phyloP scores from a whole-genome alignment of 2,797 vertebrate genomes.

The Euphonia xanthogaster region DNA sequence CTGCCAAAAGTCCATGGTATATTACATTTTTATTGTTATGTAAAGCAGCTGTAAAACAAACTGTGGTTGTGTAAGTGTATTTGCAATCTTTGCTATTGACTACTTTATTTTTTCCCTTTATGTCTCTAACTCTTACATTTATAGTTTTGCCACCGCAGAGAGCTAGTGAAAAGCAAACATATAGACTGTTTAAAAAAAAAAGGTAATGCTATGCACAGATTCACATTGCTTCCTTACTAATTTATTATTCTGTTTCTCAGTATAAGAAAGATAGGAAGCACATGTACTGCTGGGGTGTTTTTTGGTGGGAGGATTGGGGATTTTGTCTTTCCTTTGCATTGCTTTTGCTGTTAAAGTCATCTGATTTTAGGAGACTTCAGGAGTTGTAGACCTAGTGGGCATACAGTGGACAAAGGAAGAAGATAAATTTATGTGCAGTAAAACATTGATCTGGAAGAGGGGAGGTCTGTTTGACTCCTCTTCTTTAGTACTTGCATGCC shows the following conservation, averaged over 20 bases:
- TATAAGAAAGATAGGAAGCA: neutral
- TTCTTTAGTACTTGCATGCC: neutral
- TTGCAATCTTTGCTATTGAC: constrained; percentile 37
- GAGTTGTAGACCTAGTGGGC: neutral
- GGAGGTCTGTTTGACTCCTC: neutral
- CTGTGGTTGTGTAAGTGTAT: neutral
- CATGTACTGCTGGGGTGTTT: neutral
- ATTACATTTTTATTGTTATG: constrained; percentile 51
- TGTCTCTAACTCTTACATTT: neutral
- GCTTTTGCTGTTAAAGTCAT: neutral
- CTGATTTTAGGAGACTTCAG: neutral
- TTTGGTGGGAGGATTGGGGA: neutral
- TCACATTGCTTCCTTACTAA: neutral
- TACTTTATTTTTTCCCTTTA: neutral
- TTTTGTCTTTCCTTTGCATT: neutral
- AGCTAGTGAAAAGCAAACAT: constrained; percentile 43
- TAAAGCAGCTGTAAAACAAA: constrained; percentile 35
- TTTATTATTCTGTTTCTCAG: constrained; percentile 14
- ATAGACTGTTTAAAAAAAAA: neutral
- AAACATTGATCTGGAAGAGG: neutral
- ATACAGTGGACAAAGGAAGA: neutral
- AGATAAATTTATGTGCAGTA: neutral
- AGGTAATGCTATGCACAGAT: neutral
- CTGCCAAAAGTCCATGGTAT: neutral
- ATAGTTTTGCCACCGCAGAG: constrained; percentile 6